These are phyloP conservation scores for Listronotus oregonensis DNA, from an alignment of 1,140 invertebrate genomes.

Conservation along the genomic window DNA sequence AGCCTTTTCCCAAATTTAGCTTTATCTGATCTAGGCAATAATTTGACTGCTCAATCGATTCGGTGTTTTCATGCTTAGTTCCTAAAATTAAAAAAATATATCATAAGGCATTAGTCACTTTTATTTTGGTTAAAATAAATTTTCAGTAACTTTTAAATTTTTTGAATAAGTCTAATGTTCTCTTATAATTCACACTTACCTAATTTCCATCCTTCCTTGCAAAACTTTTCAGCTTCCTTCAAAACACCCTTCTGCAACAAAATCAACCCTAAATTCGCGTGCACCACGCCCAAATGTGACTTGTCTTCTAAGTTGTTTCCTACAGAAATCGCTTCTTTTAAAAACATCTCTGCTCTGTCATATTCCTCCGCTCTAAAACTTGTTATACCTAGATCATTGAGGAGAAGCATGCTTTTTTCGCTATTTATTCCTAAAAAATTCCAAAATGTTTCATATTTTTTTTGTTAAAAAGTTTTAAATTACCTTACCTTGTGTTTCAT, in stretches of 20 bases:
- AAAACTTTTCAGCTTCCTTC: constrained; percentile 72
- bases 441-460: too few relatives aligned
- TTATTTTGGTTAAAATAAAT: constrained; percentile 64
- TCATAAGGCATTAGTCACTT: constrained; percentile 57
- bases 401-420: constrained; percentile 75
- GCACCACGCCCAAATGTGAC: constrained; percentile 71
- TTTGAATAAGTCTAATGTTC: too few relatives aligned
- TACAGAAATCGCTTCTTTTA: constrained; percentile 72
- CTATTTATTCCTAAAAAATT: constrained; percentile 58
- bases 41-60: constrained; percentile 64
- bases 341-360: constrained; percentile 70
- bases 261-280: constrained; percentile 84
- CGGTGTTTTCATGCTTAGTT: constrained; percentile 62
- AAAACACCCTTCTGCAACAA: constrained; percentile 74
- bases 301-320: constrained; percentile 68
- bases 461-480: too few relatives aligned
- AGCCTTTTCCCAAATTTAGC: constrained; percentile 44
- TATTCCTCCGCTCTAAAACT: constrained; percentile 68
- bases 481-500: constrained; percentile 68
- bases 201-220: constrained; percentile 71
- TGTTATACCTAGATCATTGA: constrained; percentile 86
- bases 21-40: constrained; percentile 72
- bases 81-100: constrained; percentile 56
- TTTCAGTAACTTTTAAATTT: background rate
- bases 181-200: too few relatives aligned